Percentiles rank a stretch among this genome's conserved stretches.
These are phyloP conservation scores for Leucophenga maculata DNA, from an alignment of 2,888 invertebrate genomes.

Conservation along the genomic window DNA sequence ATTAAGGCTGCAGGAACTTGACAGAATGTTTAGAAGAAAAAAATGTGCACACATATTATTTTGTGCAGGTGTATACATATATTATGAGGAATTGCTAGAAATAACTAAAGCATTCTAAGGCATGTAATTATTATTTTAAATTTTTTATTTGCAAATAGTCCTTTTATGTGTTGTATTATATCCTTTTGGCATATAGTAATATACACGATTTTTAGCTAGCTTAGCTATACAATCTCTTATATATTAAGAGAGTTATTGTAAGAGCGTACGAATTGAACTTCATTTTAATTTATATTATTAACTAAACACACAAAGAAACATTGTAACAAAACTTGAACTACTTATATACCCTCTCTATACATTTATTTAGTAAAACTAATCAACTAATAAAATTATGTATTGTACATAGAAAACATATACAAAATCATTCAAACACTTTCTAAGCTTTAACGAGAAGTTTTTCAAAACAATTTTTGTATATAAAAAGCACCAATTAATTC, in stretches of 20 bases:
- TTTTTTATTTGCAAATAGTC: too few species aligned
- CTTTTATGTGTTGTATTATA: not conserved
- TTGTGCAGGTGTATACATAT: too few species aligned
- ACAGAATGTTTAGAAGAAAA: too few species aligned
- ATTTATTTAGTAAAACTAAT: not conserved
- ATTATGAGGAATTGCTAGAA: too few species aligned
- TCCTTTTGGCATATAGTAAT: not conserved
- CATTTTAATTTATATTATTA: too few species aligned
- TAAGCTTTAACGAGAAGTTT: slow-evolving; percentile 17
- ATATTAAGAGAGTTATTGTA: not conserved
- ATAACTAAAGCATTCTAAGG: too few species aligned
- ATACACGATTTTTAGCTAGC: not conserved
- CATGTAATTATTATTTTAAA: too few species aligned
- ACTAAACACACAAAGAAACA: too few species aligned
- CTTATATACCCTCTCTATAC: not conserved
- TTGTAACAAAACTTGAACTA: too few species aligned
- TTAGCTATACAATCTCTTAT: not conserved
- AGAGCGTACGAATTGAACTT: not conserved
- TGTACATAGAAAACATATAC: not conserved
- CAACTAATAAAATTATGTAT: slow-evolving; percentile 12
- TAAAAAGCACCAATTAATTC: slow-evolving; percentile 63
- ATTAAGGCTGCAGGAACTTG: too few species aligned
- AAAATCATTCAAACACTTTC: slow-evolving; percentile 6
- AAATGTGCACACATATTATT: too few species aligned
- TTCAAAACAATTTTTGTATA: slow-evolving; percentile 52